Evolutionary conservation across 1,140 invertebrate species (phyloP).

Genomic region (Zaprionus lachaisei): DNA sequence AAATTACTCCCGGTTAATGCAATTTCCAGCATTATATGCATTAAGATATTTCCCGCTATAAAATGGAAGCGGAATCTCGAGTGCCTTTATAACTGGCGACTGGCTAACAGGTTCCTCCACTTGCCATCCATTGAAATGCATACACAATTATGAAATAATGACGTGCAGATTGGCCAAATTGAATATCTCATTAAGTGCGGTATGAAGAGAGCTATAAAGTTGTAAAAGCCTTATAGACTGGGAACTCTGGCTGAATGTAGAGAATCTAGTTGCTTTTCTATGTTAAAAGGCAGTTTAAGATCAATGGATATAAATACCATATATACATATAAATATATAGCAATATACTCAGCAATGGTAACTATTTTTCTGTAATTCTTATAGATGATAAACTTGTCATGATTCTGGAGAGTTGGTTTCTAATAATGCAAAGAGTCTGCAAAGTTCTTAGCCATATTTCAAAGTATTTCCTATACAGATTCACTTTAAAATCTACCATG

Average conservation of each 20-base stretch:
- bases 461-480: too few relatives aligned
- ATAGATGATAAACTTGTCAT: too few relatives aligned
- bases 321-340: too few relatives aligned
- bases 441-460: too few relatives aligned
- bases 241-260: background rate
- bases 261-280: background rate
- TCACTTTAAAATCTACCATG: too few relatives aligned
- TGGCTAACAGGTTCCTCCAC: slow-evolving; percentile 4
- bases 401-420: too few relatives aligned
- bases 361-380: too few relatives aligned
- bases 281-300: too few relatives aligned
- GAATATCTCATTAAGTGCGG: slow-evolving; percentile 2
- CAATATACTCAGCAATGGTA: too few relatives aligned
- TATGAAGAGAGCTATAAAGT: background rate
- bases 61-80: background rate
- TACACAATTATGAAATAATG: slow-evolving; percentile 1
- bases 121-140: slow-evolving; percentile 7
- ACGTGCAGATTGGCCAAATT: slow-evolving; percentile 15
- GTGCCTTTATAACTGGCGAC: slow-evolving; percentile 12
- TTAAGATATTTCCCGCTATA: slow-evolving; percentile 33
- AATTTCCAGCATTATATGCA: slow-evolving; percentile 21
- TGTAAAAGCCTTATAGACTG: background rate
- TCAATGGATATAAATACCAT: too few relatives aligned
- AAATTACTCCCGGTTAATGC: slow-evolving; percentile 15
- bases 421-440: too few relatives aligned